Evolutionary conservation across 2,113 vertebrate species (phyloP).

Genomic region (Anser cygnoides): DNA sequence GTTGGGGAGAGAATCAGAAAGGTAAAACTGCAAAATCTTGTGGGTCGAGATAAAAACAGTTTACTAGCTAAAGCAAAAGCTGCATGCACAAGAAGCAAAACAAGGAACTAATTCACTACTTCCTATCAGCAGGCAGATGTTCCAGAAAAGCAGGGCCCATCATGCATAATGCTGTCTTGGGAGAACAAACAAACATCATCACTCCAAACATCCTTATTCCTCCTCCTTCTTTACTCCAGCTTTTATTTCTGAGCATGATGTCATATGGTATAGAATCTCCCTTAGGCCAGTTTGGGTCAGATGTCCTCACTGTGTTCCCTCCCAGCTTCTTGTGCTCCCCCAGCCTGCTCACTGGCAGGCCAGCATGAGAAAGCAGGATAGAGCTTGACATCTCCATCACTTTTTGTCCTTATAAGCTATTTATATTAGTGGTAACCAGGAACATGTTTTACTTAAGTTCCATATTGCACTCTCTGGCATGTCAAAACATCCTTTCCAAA

Average conservation of each 20-base stretch:
- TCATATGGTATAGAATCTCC: neutral
- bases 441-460: neutral
- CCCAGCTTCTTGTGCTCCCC: neutral
- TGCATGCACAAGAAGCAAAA: neutral
- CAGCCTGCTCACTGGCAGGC: neutral
- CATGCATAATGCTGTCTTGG: neutral
- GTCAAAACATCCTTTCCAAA: neutral
- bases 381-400: neutral
- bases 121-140: neutral
- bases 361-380: neutral
- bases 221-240: neutral
- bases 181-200: neutral
- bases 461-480: neutral
- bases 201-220: neutral
- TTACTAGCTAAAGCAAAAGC: neutral
- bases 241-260: neutral
- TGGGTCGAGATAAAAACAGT: neutral
- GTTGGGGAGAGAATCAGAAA: neutral
- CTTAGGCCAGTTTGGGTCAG: neutral
- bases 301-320: neutral
- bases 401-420: neutral
- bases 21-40: neutral
- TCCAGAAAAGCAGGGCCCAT: neutral
- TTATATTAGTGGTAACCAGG: neutral
- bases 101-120: neutral